Conservation (phyloP, 2,113 vertebrate species). For the Puffinus mauretanicus region DNA sequence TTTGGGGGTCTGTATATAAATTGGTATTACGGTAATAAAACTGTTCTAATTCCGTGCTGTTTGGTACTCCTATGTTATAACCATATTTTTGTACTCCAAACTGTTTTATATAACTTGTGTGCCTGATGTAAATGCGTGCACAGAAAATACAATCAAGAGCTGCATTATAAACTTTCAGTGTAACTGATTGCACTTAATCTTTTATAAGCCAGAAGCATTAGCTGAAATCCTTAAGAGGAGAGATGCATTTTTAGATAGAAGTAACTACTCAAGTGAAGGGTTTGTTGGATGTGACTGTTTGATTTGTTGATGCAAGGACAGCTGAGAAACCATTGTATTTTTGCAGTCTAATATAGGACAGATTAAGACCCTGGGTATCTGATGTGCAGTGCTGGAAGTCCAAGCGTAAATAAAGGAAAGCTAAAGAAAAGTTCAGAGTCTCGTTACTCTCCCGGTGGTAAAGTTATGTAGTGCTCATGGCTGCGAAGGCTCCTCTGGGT, state of each 20-base stretch:
- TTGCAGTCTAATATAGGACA: neutral
- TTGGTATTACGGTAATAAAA: conserved; percentile 72
- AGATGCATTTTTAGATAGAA: conserved; percentile 31
- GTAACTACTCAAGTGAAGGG: conserved; percentile 36
- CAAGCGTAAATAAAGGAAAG: conserved; percentile 68
- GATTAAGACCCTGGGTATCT: conserved; percentile 19
- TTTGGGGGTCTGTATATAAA: conserved; percentile 72
- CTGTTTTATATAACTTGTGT: conserved; percentile 62
- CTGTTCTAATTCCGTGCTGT: conserved; percentile 73
- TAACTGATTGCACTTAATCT: conserved; percentile 64
- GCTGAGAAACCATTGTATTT: neutral
- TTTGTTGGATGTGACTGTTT: conserved; percentile 42
- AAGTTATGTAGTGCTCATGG: neutral
- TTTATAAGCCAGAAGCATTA: conserved; percentile 60
- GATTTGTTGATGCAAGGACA: conserved; percentile 12
- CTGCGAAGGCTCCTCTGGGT: neutral
- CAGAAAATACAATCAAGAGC: conserved; percentile 43
- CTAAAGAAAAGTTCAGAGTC: conserved; percentile 58
- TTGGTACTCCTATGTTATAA: conserved; percentile 71
- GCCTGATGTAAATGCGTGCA: conserved; percentile 52
- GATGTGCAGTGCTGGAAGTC: conserved; percentile 58
- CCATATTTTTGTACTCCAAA: conserved; percentile 75
- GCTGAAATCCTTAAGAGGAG: conserved; percentile 38
- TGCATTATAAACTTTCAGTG: conserved; percentile 42
- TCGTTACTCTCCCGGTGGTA: neutral